Evolutionary conservation across 2,888 invertebrate genomes (phyloP).

Genomic region (Ctenicera cuprea): DNA sequence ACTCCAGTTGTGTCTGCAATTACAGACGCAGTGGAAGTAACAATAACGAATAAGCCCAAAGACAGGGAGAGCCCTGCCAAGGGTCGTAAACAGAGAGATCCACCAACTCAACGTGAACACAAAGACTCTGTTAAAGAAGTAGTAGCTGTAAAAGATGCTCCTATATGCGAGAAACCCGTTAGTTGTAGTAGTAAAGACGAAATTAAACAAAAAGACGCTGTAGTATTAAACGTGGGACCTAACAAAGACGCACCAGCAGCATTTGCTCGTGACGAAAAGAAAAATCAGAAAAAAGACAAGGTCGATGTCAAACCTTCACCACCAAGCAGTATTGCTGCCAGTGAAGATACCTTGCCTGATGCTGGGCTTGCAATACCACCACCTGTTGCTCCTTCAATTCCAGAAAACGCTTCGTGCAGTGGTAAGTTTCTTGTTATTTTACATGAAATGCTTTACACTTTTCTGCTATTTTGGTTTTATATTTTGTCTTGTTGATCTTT

Average conservation of each 20-base stretch:
- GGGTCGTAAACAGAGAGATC: slow-evolving; percentile 64
- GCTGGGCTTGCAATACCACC: slow-evolving; percentile 16
- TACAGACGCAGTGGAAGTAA: slow-evolving; percentile 81
- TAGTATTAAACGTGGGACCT: slow-evolving; percentile 33
- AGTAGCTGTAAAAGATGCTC: slow-evolving; percentile 36
- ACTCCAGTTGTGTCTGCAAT: slow-evolving; percentile 84
- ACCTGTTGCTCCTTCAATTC: slow-evolving; percentile 33
- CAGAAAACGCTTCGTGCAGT: slow-evolving; percentile 30
- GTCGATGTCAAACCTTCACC: slow-evolving; percentile 18
- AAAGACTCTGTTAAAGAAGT: slow-evolving; percentile 58
- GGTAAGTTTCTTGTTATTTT: slow-evolving; percentile 43
- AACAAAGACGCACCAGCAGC: slow-evolving; percentile 36
- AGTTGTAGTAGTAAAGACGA: slow-evolving; percentile 49
- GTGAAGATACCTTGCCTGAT: slow-evolving; percentile 28
- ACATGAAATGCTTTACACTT: no score
- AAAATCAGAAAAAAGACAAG: slow-evolving; percentile 43
- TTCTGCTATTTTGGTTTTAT: no score
- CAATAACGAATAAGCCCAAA: slow-evolving; percentile 72
- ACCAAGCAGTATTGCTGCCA: slow-evolving; percentile 21
- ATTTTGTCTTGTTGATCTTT: no score
- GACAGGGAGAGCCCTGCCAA: slow-evolving; percentile 71
- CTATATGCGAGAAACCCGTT: slow-evolving; percentile 45
- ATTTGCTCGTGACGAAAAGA: slow-evolving; percentile 44
- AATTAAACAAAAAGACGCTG: slow-evolving; percentile 42
- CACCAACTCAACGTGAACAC: slow-evolving; percentile 36